Evolutionary conservation across 2,888 invertebrate genomes (phyloP).

Genomic region (Ormyrus rosae): DNA sequence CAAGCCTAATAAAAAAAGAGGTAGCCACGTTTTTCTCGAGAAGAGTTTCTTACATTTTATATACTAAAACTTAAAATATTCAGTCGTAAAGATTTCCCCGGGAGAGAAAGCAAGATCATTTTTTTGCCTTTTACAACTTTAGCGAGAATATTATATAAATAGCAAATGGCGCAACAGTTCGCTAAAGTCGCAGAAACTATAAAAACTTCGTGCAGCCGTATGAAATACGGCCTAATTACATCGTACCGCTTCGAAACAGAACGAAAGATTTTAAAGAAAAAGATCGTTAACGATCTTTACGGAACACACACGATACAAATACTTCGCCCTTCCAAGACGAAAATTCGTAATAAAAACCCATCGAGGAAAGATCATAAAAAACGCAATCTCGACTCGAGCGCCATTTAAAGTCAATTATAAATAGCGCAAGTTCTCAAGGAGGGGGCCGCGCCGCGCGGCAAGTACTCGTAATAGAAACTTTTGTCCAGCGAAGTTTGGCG

Average conservation of each 20-base stretch:
- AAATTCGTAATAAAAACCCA: no score
- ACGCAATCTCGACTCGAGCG: constrained; percentile 29
- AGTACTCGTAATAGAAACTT: constrained; percentile 40
- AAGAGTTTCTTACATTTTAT: constrained; percentile 20
- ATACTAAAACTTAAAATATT: constrained; percentile 30
- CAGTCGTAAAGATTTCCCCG: constrained; percentile 32
- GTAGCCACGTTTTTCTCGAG: not conserved
- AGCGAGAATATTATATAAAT: constrained; percentile 3
- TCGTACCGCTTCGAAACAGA: no score
- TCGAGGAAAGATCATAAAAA: constrained; percentile 8
- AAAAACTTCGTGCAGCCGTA: no score
- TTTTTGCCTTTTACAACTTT: not conserved
- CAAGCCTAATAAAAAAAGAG: no score
- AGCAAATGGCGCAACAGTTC: not conserved
- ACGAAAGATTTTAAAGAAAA: no score
- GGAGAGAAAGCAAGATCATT: constrained; percentile 27
- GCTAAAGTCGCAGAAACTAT: not conserved
- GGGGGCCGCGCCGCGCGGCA: not conserved
- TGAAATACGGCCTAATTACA: no score
- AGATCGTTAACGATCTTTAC: no score
- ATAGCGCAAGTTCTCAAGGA: constrained; percentile 37
- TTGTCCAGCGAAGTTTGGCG: constrained; percentile 34
- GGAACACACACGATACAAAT: no score
- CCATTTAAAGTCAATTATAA: constrained; percentile 48
- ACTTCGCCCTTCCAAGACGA: no score